Evolutionary conservation across 2,888 invertebrate species (phyloP), one percentile per base, ranked within the genome.

Genomic region (Lutraria lutraria): DNA sequence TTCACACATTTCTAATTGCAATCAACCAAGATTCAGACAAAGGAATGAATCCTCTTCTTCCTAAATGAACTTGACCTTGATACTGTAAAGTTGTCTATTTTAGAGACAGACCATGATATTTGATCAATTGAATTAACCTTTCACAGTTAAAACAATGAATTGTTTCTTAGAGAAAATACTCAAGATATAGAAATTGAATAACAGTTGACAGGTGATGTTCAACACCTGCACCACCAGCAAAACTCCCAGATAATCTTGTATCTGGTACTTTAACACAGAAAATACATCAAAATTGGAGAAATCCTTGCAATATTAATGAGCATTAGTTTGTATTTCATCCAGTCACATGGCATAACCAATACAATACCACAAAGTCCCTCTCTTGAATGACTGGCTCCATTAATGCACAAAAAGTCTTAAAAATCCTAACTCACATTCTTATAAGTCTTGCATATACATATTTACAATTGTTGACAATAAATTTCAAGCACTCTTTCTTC

Each of bases 401-500:
- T 34, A 31, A 76, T 15, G 31, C 34, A 63, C 63, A n/a, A 56
- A 19, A n/a, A 68, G 29, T 76, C 34, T 76, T 76, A 19, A 76
- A 76, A 76, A 31, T 76, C 34, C 31, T 76, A 34, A 76, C 76
- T 31, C 31, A 19, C 12, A 56, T 21, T 3, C 56, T 56, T 56
- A 19, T 3, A 56, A 68, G 63, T 68, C 25, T 25, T 76, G 25
- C 34, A 34, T 34, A 76, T 76, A 31, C 34, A 76, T 76, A 76
- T 76, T 31, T 76, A 76, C 76, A 76, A 76, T 76, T 76, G 76
- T 76, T 76, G 76, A 76, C 29, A 76, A 76, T 34, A 76, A 31
- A 25, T 43, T 80, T 54, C 85, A 79, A 84, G 76, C 84, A 84
- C 54, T 84, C 85, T 31, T 60, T 2, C 16, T 80, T 60, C 80